These are phyloP conservation scores for Actinia tenebrosa DNA, from an alignment of 64 coral and sea anemone genomes.

Conservation along the genomic window DNA sequence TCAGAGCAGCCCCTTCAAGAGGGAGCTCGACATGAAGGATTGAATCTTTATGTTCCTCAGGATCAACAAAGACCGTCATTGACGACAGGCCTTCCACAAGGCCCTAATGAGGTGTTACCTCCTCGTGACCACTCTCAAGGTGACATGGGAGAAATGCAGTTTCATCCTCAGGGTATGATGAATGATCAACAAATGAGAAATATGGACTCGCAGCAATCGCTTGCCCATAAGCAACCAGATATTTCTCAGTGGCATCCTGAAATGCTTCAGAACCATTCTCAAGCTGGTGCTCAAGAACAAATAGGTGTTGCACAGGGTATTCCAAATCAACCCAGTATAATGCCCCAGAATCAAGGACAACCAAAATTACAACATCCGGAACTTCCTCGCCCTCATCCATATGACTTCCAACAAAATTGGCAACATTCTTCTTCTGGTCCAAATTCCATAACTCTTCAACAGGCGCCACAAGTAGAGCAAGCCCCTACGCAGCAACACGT, in stretches of 20 bases:
- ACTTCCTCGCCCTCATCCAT: constrained; percentile 14
- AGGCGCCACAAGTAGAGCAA: constrained; percentile 32
- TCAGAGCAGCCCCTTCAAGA: not conserved
- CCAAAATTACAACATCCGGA: constrained; percentile 15
- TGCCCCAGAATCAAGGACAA: constrained; percentile 19
- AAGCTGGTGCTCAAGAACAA: constrained; percentile 13
- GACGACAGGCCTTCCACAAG: not conserved
- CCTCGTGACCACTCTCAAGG: not conserved
- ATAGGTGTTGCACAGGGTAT: not conserved
- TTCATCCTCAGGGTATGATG: not conserved
- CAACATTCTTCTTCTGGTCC: constrained; percentile 6
- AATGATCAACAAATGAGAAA: constrained; percentile 1
- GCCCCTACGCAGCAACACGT: constrained; percentile 37
- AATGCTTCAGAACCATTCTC: not conserved
- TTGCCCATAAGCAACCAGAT: constrained; percentile 16
- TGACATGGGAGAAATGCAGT: not conserved
- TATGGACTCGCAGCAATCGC: not conserved
- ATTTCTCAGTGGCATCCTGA: constrained; percentile 21
- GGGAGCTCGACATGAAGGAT: not conserved
- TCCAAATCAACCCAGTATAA: not conserved
- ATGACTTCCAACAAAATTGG: constrained; percentile 10
- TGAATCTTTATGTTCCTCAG: not conserved
- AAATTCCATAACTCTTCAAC: constrained; percentile 20
- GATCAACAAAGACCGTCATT: not conserved
- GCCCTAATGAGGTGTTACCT: not conserved